Percentiles rank a stretch among this genome's conserved stretches.
phyloP scores from a whole-genome alignment of 2,113 vertebrate genomes.

The Datnioides undecimradiatus region DNA sequence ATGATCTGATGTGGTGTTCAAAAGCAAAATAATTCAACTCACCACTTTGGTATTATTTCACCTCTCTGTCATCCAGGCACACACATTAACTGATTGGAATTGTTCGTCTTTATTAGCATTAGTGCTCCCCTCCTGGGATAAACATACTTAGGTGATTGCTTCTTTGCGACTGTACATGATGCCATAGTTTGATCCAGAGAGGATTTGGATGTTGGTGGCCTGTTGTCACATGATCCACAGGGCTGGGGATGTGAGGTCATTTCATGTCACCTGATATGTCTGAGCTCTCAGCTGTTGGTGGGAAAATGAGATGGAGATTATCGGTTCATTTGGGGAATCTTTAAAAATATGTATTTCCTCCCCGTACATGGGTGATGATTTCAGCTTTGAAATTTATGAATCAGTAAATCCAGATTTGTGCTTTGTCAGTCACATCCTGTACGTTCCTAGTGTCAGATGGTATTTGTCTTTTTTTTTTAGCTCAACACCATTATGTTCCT shows the following conservation, averaged over 20 bases:
- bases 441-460: conserved; percentile 6
- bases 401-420: conserved; percentile 53
- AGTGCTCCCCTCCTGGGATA: conserved; percentile 56
- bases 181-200: conserved; percentile 70
- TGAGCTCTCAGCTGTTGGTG: conserved; percentile 72
- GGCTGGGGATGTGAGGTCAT: conserved; percentile 58
- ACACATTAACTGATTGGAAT: conserved; percentile 77
- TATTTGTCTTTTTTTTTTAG: conserved; percentile 23
- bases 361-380: conserved; percentile 41
- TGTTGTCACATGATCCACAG: conserved; percentile 71
- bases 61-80: conserved; percentile 12
- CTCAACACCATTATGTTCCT: background rate
- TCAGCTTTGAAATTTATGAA: conserved; percentile 24
- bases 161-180: conserved; percentile 65
- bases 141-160: conserved; percentile 77
- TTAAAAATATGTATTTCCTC: conserved; percentile 44
- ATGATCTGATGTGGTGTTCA: conserved; percentile 27
- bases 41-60: conserved; percentile 35
- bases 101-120: conserved; percentile 75
- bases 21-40: conserved; percentile 44
- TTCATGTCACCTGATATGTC: conserved; percentile 72
- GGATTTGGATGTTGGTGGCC: conserved; percentile 73
- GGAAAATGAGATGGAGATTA: conserved; percentile 66
- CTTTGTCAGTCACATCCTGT: conserved; percentile 31
- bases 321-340: conserved; percentile 61